Conservation (phyloP, 35 echinoderm and acorn worm genomes). For the Patiria miniata region DNA sequence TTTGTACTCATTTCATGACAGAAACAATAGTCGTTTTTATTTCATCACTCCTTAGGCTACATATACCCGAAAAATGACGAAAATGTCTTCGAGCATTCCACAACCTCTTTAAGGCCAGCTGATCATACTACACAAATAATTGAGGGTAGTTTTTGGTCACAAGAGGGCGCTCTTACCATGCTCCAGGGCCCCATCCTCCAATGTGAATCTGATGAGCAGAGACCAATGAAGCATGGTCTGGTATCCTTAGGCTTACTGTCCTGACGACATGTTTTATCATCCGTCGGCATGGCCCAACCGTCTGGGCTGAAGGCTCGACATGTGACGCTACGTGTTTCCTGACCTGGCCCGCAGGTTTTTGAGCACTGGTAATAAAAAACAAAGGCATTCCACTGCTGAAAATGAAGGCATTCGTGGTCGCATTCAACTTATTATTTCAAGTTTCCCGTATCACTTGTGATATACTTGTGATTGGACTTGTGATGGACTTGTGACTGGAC, state of each 20-base stretch:
- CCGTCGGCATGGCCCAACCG: slow-evolving; percentile 68
- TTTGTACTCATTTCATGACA: too few species aligned
- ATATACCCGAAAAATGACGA: too few species aligned
- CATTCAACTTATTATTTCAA: background rate
- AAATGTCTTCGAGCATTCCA: too few species aligned
- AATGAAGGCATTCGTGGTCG: background rate
- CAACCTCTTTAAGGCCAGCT: too few species aligned
- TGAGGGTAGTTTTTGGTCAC: background rate
- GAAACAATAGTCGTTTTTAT: too few species aligned
- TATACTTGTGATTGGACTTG: background rate
- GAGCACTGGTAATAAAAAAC: slow-evolving; percentile 64
- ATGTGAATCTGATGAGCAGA: slow-evolving; percentile 46
- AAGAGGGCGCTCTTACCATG: slow-evolving; percentile 54
- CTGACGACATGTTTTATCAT: slow-evolving; percentile 5
- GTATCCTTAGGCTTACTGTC: slow-evolving; percentile 15
- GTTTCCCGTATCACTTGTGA: background rate
- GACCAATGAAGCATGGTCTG: slow-evolving; percentile 65
- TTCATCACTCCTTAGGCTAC: too few species aligned
- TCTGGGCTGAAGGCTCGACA: slow-evolving; percentile 73
- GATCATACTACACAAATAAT: too few species aligned
- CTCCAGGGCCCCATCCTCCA: slow-evolving; percentile 79
- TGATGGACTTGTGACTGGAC: too few species aligned
- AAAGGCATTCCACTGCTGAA: background rate
- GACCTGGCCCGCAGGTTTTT: slow-evolving; percentile 69
- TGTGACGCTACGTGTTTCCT: slow-evolving; percentile 60